Evolutionary conservation across 2,888 invertebrate species (phyloP).

Genomic region (Agrochola circellaris): DNA sequence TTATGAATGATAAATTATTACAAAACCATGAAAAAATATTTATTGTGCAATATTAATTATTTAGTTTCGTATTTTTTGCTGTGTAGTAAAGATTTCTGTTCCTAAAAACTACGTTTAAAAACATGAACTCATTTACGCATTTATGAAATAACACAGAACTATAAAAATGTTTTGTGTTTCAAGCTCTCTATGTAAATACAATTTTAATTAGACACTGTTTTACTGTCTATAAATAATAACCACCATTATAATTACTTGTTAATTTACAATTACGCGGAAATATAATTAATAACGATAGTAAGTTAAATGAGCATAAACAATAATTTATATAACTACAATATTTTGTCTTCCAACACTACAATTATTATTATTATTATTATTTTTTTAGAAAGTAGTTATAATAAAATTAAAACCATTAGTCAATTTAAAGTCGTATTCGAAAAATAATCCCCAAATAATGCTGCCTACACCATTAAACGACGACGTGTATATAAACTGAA

Average conservation of each 20-base stretch:
- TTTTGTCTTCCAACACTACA: not conserved
- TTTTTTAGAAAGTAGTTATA: too few species aligned
- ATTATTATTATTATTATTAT: too few species aligned
- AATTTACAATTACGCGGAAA: not conserved
- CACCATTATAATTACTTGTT: not conserved
- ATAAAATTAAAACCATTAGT: not conserved
- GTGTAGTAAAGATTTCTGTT: not conserved
- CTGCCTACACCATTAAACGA: too few species aligned
- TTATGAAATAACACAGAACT: constrained; percentile 7
- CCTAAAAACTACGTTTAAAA: not conserved
- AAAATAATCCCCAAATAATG: not conserved
- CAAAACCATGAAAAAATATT: not conserved
- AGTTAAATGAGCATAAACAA: not conserved
- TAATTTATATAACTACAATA: not conserved
- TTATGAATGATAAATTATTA: not conserved
- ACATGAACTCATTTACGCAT: not conserved
- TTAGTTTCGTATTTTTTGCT: not conserved
- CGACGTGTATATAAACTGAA: not conserved
- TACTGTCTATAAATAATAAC: not conserved
- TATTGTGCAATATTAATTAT: not conserved
- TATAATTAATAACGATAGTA: not conserved
- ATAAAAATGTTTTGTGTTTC: not conserved
- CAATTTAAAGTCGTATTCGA: too few species aligned
- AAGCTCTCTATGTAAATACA: not conserved
- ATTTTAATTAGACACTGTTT: not conserved